These are phyloP conservation scores for Chlorocebus sabaeus DNA, from an alignment of 2,113 vertebrate genomes.

Conservation along the genomic window DNA sequence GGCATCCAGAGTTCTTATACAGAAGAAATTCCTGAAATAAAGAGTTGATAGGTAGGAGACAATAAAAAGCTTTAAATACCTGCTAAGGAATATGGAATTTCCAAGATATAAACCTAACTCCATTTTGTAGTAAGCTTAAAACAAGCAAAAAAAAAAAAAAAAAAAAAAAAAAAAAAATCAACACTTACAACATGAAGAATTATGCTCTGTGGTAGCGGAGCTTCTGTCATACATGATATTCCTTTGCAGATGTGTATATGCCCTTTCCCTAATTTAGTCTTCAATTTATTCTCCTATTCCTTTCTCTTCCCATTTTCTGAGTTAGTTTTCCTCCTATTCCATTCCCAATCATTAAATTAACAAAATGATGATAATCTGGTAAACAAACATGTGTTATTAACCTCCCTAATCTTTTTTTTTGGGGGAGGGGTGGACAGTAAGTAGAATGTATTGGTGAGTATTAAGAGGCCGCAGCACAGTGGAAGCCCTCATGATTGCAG, in stretches of 20 bases:
- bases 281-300: background rate
- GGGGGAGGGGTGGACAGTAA: no score
- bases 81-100: background rate
- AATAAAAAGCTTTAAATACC: background rate
- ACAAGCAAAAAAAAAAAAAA: background rate
- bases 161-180: background rate
- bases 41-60: background rate
- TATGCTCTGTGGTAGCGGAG: background rate
- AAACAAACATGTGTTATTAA: background rate
- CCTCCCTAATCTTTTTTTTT: background rate
- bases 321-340: background rate
- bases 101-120: background rate
- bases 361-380: background rate
- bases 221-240: background rate
- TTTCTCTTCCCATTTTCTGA: background rate
- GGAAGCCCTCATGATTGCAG: no score
- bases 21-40: background rate
- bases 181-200: background rate
- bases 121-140: background rate
- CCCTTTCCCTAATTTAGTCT: background rate
- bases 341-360: background rate
- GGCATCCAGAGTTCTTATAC: background rate
- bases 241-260: background rate
- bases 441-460: no score
- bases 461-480: no score